phyloP scores from a whole-genome alignment of 2,797 vertebrate genomes.

The Silurus aristotelis region DNA sequence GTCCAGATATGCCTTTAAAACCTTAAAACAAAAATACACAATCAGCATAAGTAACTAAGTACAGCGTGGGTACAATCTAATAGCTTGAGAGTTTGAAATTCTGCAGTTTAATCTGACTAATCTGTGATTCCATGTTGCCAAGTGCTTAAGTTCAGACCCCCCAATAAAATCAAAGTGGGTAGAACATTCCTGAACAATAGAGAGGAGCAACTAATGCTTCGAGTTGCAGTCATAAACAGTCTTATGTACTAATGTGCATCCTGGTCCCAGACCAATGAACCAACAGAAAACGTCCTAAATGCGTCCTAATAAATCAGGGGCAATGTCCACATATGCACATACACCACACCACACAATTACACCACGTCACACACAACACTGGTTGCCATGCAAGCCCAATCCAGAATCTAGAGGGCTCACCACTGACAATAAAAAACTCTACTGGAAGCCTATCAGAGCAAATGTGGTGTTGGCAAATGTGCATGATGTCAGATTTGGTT shows the following conservation, averaged over 20 bases:
- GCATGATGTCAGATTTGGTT: neutral
- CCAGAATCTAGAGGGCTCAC: neutral
- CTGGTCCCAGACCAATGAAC: no score
- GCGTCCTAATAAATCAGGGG: neutral
- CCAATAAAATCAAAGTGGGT: neutral
- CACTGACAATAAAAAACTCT: neutral
- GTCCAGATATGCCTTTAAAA: constrained; percentile 88
- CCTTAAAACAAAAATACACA: constrained; percentile 68
- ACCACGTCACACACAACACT: neutral
- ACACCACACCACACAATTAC: no score
- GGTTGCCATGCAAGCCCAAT: neutral
- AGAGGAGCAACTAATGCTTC: neutral
- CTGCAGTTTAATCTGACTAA: neutral
- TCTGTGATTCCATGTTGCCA: neutral
- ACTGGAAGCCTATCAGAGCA: neutral
- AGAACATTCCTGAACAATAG: neutral
- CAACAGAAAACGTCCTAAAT: no score
- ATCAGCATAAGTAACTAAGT: neutral
- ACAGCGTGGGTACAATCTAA: neutral
- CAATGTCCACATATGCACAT: neutral
- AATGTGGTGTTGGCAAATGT: neutral
- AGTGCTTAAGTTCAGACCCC: neutral
- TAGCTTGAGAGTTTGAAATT: neutral
- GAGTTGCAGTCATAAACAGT: neutral
- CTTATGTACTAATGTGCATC: neutral